phyloP scores from a whole-genome alignment of 2,113 vertebrate genomes.

The Camelus bactrianus region DNA sequence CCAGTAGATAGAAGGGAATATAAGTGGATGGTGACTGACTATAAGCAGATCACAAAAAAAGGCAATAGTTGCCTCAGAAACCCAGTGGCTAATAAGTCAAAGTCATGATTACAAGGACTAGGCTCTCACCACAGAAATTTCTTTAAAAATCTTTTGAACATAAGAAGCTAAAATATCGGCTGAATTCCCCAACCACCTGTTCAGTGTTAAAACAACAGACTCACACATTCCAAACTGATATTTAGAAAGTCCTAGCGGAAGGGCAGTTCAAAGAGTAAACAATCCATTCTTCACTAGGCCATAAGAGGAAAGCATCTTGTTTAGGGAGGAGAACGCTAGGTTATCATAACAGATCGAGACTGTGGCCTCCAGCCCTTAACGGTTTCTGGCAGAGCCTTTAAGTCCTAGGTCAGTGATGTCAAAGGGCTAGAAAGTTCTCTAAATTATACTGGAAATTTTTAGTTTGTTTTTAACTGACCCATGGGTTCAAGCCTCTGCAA shows the following conservation, averaged over 20 bases:
- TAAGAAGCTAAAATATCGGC: conserved; percentile 4
- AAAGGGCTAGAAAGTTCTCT: neutral
- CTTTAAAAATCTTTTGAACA: neutral
- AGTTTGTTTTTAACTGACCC: neutral
- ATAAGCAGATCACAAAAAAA: neutral
- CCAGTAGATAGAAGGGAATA: neutral
- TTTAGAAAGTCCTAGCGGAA: neutral
- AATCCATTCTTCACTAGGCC: neutral
- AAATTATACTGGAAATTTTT: neutral
- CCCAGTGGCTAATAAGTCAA: neutral
- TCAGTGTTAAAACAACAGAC: neutral
- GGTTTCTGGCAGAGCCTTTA: neutral
- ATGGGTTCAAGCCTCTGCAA: neutral
- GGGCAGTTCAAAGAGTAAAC: neutral
- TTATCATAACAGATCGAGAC: neutral
- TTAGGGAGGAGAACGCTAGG: neutral
- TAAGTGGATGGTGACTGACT: neutral
- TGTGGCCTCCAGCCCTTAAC: neutral
- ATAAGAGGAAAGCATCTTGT: neutral
- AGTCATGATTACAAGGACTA: neutral
- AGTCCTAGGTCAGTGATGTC: neutral
- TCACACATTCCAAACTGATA: neutral
- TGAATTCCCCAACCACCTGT: neutral
- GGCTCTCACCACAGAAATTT: neutral
- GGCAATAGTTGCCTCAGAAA: neutral